Conservation (phyloP, 2,113 vertebrate species). For the Holacanthus passer region DNA sequence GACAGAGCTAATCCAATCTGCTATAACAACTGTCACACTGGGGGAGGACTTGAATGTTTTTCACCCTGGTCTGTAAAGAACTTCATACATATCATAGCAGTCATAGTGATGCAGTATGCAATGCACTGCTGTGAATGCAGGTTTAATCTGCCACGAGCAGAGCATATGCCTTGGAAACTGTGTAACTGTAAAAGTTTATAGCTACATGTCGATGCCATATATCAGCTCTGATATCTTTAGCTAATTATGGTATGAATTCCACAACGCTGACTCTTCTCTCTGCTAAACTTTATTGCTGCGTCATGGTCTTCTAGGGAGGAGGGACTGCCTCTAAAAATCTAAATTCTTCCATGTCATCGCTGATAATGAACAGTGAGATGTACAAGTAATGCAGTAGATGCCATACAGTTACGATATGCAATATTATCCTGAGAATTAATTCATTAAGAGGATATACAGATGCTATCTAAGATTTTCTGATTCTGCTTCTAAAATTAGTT, state of each 20-base stretch:
- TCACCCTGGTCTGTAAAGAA: not conserved
- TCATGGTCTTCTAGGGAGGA: not conserved
- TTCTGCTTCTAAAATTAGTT: not conserved
- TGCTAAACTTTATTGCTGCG: not conserved
- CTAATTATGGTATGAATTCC: slow-evolving; percentile 11
- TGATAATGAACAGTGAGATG: not conserved
- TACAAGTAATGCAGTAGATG: not conserved
- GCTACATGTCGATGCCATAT: slow-evolving; percentile 9
- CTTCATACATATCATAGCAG: slow-evolving; percentile 27
- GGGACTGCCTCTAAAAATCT: not conserved
- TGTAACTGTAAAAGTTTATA: slow-evolving; percentile 2
- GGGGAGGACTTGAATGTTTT: slow-evolving; percentile 36
- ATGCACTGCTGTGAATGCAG: not conserved
- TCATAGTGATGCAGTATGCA: slow-evolving; percentile 4
- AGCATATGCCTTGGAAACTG: not conserved
- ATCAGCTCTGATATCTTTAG: not conserved
- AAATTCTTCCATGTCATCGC: not conserved
- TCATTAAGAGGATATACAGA: not conserved
- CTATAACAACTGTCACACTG: slow-evolving; percentile 71
- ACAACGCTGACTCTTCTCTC: not conserved
- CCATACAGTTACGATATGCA: not conserved
- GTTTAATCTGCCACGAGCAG: slow-evolving; percentile 1
- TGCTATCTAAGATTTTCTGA: too few relatives aligned
- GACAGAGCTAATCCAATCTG: slow-evolving; percentile 66
- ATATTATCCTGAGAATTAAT: not conserved